phyloP scores from a whole-genome alignment of 2,113 vertebrate species.

The Procavia capensis region DNA sequence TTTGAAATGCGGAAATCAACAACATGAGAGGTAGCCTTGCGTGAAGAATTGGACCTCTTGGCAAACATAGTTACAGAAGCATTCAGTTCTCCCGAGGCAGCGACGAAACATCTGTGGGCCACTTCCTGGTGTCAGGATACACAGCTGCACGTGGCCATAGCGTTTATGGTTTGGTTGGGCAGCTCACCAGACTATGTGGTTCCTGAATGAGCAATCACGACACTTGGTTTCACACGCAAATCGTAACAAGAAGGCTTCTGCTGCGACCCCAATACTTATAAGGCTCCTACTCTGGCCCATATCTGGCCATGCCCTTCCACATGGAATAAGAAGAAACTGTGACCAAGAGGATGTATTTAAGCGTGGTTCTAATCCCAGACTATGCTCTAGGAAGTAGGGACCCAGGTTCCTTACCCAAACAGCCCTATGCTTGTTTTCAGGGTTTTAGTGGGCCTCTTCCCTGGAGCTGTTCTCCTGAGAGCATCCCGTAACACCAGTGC shows the following conservation, averaged over 20 bases:
- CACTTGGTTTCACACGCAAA: background rate
- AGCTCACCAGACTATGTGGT: background rate
- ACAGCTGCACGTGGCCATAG: background rate
- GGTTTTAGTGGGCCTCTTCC: background rate
- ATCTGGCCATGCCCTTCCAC: background rate
- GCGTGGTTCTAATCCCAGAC: background rate
- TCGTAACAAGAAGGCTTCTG: background rate
- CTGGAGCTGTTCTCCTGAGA: background rate
- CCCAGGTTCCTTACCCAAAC: no score
- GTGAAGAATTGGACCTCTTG: background rate
- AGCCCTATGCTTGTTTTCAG: background rate
- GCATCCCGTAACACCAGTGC: no score
- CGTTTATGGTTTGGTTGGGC: background rate
- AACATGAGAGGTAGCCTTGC: background rate
- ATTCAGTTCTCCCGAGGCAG: background rate
- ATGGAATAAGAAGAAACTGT: background rate
- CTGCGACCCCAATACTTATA: background rate
- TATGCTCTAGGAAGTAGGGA: background rate
- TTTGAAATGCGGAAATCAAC: background rate
- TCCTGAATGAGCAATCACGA: background rate
- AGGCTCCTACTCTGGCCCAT: background rate
- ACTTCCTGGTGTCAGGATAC: background rate
- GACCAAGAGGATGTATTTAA: background rate
- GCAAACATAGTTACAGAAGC: background rate
- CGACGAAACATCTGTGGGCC: background rate